Percentiles rank a stretch among this genome's conserved stretches.
These are phyloP conservation scores for Brachionus plicatilis DNA, from an alignment of 1,140 invertebrate species.

Conservation along the genomic window DNA sequence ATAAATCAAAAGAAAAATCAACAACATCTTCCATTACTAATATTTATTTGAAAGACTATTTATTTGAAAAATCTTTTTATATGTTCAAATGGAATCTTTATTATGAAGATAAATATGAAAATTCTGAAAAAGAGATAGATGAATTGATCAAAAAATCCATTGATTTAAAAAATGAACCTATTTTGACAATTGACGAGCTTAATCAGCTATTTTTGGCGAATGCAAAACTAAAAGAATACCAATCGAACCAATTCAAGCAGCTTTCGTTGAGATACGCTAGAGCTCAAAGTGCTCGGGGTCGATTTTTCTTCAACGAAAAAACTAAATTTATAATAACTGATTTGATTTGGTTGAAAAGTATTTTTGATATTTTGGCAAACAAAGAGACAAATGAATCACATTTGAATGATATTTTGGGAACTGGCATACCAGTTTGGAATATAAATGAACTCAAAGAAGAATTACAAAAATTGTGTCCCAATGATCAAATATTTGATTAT, in stretches of 20 bases:
- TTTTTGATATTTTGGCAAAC: background rate
- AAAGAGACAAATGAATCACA: background rate
- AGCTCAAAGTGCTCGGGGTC: background rate
- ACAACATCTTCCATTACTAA: background rate
- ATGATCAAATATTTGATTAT: background rate
- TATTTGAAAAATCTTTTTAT: background rate
- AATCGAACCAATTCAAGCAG: background rate
- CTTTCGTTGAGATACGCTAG: background rate
- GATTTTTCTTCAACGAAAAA: background rate
- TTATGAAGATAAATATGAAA: background rate
- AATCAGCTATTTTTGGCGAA: background rate
- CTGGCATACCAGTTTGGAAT: background rate
- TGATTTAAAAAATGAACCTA: background rate
- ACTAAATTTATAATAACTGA: background rate
- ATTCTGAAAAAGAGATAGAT: background rate
- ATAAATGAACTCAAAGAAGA: background rate
- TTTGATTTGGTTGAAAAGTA: background rate
- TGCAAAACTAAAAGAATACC: background rate
- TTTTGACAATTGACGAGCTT: background rate
- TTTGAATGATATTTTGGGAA: background rate
- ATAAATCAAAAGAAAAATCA: background rate
- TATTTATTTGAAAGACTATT: background rate
- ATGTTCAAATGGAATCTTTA: background rate
- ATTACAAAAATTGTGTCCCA: background rate
- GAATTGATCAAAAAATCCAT: background rate